Evolutionary conservation across 2,888 invertebrate genomes (phyloP).

Genomic region (Trichacis sp.): DNA sequence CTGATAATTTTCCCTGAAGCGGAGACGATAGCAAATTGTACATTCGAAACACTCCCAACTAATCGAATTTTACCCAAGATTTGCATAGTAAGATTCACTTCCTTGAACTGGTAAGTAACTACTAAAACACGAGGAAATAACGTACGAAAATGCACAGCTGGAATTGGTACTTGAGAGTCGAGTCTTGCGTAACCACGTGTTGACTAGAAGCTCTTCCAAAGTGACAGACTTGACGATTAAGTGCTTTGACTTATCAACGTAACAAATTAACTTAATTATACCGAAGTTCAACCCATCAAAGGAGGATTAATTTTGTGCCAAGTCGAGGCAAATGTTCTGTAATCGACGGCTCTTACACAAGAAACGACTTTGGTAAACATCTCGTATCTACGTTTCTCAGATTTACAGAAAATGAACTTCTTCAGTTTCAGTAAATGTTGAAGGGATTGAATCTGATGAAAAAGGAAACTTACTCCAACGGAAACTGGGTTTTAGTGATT

Average conservation of each 20-base stretch:
- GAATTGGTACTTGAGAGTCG: not conserved
- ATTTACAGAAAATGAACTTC: no score
- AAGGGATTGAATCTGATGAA: no score
- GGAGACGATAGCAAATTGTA: not conserved
- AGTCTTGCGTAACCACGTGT: not conserved
- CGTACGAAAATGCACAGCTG: not conserved
- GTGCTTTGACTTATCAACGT: not conserved
- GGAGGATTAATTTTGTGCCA: conserved; percentile 13
- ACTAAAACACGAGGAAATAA: not conserved
- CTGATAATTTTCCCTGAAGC: not conserved
- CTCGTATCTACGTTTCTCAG: no score
- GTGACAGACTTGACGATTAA: not conserved
- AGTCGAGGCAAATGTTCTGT: not conserved
- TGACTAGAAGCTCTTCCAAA: not conserved
- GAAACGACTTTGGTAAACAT: no score
- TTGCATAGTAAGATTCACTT: not conserved
- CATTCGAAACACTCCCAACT: not conserved
- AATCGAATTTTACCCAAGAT: not conserved
- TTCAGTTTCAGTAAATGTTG: no score
- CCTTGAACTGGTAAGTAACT: no score
- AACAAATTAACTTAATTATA: not conserved
- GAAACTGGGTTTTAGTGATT: no score
- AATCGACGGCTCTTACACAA: no score
- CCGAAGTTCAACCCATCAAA: not conserved
- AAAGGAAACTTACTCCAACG: no score